Evolutionary conservation across 2,113 vertebrate genomes (phyloP).

Genomic region (Trochalopteron elliotii): DNA sequence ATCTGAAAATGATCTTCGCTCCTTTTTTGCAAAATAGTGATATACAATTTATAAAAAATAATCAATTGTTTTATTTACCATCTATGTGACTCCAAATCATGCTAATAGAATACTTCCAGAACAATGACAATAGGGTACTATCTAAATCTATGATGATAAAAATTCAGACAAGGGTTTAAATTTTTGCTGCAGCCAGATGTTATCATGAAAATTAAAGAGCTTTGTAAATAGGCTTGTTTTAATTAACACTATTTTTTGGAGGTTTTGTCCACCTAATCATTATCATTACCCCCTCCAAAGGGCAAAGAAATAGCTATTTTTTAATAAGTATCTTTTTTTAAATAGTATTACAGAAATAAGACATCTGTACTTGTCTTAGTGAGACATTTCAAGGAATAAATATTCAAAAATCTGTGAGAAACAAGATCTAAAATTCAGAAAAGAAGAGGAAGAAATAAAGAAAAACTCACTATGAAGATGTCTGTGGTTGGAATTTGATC

Average conservation of each 20-base stretch:
- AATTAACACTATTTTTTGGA: neutral
- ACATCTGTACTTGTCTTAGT: neutral
- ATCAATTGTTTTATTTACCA: neutral
- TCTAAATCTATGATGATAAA: neutral
- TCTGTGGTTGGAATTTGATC: neutral
- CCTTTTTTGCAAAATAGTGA: neutral
- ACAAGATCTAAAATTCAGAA: neutral
- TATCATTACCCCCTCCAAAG: neutral
- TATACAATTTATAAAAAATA: neutral
- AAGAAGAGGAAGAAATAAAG: neutral
- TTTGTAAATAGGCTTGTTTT: neutral
- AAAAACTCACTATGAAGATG: neutral
- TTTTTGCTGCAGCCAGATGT: neutral
- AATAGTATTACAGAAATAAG: neutral
- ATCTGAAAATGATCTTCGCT: neutral
- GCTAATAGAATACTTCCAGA: neutral
- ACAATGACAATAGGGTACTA: neutral
- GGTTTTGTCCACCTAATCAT: neutral
- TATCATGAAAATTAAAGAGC: neutral
- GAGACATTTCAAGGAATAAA: neutral
- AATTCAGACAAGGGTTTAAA: neutral
- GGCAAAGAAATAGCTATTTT: neutral
- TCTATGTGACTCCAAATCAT: neutral
- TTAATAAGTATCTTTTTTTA: neutral
- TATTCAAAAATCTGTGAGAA: neutral